Percentiles rank a stretch among this genome's conserved stretches.
These are phyloP conservation scores for Mandrillus leucophaeus DNA, from an alignment of 2,113 vertebrate genomes.

Conservation along the genomic window DNA sequence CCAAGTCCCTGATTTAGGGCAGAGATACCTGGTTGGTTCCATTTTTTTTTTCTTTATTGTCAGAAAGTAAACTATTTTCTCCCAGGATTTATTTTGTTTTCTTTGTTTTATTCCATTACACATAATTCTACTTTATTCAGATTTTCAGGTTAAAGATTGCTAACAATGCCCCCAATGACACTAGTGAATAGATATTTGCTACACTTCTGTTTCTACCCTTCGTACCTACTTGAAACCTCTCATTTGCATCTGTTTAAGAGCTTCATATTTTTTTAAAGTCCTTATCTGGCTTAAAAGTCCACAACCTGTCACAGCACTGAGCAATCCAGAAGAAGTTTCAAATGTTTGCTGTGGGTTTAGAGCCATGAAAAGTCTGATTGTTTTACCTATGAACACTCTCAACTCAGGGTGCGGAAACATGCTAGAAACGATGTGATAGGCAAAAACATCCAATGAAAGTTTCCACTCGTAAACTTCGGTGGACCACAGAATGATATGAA, in stretches of 20 bases:
- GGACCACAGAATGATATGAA: neutral
- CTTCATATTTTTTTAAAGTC: neutral
- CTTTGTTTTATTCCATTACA: neutral
- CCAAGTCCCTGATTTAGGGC: neutral
- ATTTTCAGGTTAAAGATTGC: neutral
- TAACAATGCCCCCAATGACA: neutral
- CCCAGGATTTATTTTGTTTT: neutral
- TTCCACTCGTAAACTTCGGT: neutral
- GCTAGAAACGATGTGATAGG: neutral
- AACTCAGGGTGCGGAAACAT: neutral
- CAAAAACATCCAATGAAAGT: slow-evolving; percentile 4
- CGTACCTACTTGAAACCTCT: neutral
- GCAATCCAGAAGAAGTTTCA: neutral
- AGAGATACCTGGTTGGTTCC: neutral
- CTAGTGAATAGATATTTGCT: neutral
- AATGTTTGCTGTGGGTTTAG: slow-evolving; percentile 21
- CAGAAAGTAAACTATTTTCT: neutral
- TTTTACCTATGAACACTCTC: slow-evolving; percentile 29
- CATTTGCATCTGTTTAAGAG: neutral
- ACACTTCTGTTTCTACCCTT: neutral
- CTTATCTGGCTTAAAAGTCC: neutral
- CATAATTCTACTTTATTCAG: neutral
- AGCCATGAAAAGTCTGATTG: slow-evolving; percentile 44
- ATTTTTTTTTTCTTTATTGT: neutral
- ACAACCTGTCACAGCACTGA: neutral